Evolutionary conservation across 2,888 invertebrate species (phyloP), one percentile per base, ranked within the genome.

Genomic region (Dorcus hopei): DNA sequence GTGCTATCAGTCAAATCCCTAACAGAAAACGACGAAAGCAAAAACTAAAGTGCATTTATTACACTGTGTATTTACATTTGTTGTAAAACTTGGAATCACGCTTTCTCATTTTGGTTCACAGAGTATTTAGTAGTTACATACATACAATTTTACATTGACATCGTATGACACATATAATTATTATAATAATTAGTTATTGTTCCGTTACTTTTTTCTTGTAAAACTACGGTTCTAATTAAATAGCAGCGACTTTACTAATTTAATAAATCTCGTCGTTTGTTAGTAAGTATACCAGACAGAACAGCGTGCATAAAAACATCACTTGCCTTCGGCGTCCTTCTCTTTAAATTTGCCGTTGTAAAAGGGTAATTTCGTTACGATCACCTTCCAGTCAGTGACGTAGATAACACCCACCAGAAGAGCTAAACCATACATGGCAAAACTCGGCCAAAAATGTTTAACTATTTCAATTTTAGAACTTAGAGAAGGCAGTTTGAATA

Each of bases 341-440:
- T 54, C 39, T 9, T 58, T 45, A 42, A 63, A 71, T 61, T 68
- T 68, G 42, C 62, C 64, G 49, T 64, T 67, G 51, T 70, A 71
- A 52, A 59, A 70, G 19, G 70, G 70, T 49, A 71, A 16, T 58
- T 65, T 67, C 43, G 65, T 63, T 26, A 71, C 47, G 1, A 69
- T 57, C 4, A 63, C 59, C 45, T 65, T 67, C 69, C 68, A 71
- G n/a, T 71, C 70, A 26, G 61, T 52, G 11, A 69, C 42, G 52
- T 69, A 71, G 38, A 61, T 40, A 6, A 61, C 33, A 8, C 48
- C 42, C 6, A 69, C 9, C 9, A 59, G 14, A 9, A 54, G 57
- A 14, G 65, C 62, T 5, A 56, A 23, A 11, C 61, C 54, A 59
- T 63, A 71, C 39, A 48, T 38, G 1, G 63, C 9, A 4, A 65